Conservation (phyloP, 2,888 invertebrate genomes). For the Temnothorax ravouxi region DNA sequence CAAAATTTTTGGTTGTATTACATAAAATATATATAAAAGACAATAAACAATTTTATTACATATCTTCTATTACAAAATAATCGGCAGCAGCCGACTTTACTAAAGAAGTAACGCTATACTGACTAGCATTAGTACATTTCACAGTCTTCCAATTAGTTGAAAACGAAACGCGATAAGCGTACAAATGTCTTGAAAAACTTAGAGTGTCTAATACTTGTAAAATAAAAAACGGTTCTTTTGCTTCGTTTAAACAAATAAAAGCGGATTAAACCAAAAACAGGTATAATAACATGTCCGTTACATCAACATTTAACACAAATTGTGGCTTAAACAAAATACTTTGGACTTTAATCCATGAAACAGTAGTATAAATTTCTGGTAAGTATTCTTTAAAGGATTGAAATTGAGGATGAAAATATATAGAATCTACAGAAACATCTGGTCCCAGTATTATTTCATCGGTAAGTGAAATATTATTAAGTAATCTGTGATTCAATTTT, state of each 20-base stretch:
- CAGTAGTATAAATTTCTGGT: conserved; percentile 20
- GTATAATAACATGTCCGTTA: conserved; percentile 2
- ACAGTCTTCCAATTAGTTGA: neutral
- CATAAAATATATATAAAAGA: no score
- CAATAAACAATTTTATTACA: no score
- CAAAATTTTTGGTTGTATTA: no score
- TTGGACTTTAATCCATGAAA: conserved; percentile 35
- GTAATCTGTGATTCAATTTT: conserved; percentile 25
- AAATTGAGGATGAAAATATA: conserved; percentile 7
- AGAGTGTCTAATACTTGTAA: conserved; percentile 21
- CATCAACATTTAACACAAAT: conserved; percentile 24
- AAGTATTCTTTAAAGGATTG: conserved; percentile 26
- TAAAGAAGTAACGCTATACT: conserved; percentile 6
- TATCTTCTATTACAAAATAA: no score
- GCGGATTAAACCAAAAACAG: neutral
- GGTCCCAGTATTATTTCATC: conserved; percentile 12
- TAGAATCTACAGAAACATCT: conserved; percentile 12
- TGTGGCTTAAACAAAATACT: conserved; percentile 6
- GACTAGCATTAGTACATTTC: neutral
- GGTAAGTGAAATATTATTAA: conserved; percentile 30
- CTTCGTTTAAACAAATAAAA: conserved; percentile 3
- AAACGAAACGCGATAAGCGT: conserved; percentile 29
- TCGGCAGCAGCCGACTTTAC: neutral
- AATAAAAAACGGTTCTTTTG: conserved; percentile 33
- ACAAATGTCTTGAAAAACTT: conserved; percentile 34